These are phyloP conservation scores for Yponomeuta malinellus DNA, from an alignment of 2,888 invertebrate species.

Conservation along the genomic window DNA sequence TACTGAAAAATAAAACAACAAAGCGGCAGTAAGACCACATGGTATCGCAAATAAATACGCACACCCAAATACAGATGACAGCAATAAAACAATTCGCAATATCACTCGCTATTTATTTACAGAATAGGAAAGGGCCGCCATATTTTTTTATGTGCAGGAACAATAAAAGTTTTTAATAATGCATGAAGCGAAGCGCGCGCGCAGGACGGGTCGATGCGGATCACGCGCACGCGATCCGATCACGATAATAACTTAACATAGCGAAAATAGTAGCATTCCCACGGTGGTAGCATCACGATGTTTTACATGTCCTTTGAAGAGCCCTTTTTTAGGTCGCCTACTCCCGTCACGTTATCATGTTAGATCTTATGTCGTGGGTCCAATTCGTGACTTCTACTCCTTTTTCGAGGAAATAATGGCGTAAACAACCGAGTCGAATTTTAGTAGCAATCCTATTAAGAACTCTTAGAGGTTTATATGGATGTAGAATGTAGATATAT, in stretches of 20 bases:
- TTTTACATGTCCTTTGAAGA: conserved; percentile 38
- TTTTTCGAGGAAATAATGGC: neutral
- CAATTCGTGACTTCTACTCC: neutral
- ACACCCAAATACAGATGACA: conserved; percentile 58
- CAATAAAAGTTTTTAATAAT: conserved; percentile 72
- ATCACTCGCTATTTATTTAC: conserved; percentile 60
- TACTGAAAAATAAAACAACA: neutral
- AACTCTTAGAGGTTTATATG: no score
- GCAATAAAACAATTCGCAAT: conserved; percentile 46
- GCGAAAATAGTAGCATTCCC: conserved; percentile 65
- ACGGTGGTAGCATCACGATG: conserved; percentile 64
- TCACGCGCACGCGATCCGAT: conserved; percentile 39
- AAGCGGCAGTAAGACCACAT: conserved; percentile 1
- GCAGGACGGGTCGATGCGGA: conserved; percentile 20
- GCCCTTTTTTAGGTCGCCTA: neutral
- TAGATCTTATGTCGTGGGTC: neutral
- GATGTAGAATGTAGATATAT: neutral
- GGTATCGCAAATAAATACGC: conserved; percentile 24
- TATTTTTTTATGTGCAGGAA: conserved; percentile 51
- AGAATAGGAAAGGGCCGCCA: conserved; percentile 57
- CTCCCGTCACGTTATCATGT: neutral
- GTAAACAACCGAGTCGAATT: neutral
- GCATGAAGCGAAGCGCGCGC: conserved; percentile 42
- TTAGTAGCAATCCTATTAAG: no score
- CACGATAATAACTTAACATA: conserved; percentile 30